Percentiles rank a stretch among this genome's conserved stretches.
Evolutionary conservation across 2,797 vertebrate genomes (phyloP).

Genomic region (Cygnus olor): DNA sequence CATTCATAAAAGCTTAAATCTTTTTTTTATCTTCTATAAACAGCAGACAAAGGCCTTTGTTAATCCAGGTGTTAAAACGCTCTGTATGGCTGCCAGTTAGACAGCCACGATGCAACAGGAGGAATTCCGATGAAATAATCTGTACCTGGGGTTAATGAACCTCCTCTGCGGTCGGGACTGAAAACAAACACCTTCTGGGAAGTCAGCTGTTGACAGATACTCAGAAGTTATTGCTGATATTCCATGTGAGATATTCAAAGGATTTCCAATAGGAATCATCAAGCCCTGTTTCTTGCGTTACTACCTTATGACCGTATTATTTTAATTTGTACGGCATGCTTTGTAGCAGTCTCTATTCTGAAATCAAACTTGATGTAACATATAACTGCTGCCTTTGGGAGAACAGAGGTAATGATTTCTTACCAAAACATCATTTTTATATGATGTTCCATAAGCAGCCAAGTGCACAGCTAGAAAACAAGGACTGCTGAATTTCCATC

Average conservation of each 20-base stretch:
- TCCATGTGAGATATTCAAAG: neutral
- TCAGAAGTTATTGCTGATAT: neutral
- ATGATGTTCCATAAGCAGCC: conserved; percentile 22
- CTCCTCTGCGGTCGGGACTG: neutral
- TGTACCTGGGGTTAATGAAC: neutral
- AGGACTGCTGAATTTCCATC: conserved; percentile 36
- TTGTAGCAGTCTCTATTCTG: neutral
- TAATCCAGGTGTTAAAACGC: conserved; percentile 48
- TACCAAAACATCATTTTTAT: conserved; percentile 43
- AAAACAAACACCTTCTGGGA: conserved; percentile 15
- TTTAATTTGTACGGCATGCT: neutral
- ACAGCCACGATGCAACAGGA: neutral
- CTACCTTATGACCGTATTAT: neutral
- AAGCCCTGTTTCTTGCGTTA: neutral
- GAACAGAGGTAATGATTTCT: conserved; percentile 1
- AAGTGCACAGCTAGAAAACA: neutral
- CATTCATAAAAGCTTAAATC: conserved; percentile 34
- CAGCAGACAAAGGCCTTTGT: neutral
- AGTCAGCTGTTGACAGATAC: conserved; percentile 8
- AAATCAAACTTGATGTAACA: neutral
- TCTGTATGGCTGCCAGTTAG: neutral
- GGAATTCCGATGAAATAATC: conserved; percentile 3
- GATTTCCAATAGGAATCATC: neutral
- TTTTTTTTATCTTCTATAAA: conserved; percentile 25
- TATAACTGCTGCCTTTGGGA: neutral